These are phyloP conservation scores for Nemotelus nigrinus DNA, from an alignment of 2,888 invertebrate genomes.

Conservation along the genomic window DNA sequence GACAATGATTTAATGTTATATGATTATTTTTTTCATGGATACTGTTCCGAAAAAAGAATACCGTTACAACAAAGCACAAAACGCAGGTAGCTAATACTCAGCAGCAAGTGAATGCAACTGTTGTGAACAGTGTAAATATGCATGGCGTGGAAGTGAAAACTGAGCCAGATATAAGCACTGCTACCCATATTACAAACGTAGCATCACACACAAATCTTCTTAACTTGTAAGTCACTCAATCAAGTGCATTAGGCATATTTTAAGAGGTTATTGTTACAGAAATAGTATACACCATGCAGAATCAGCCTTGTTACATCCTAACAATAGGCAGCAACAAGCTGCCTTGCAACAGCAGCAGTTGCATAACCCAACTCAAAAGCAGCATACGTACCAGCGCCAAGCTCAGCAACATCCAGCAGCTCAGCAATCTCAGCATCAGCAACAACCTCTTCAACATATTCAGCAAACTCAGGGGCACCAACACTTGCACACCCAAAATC, in stretches of 20 bases:
- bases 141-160: conserved; percentile 22
- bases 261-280: conserved; percentile 9
- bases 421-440: conserved; percentile 67
- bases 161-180: conserved; percentile 2
- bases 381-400: conserved; percentile 60
- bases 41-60: conserved; percentile 1
- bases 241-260: neutral
- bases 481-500: conserved; percentile 67
- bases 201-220: conserved; percentile 38
- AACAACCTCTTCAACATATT: conserved; percentile 61
- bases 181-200: conserved; percentile 15
- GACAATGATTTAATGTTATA: neutral
- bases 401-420: conserved; percentile 68
- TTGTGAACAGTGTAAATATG: conserved; percentile 35
- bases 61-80: conserved; percentile 35
- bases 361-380: conserved; percentile 46
- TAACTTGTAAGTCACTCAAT: conserved; percentile 41
- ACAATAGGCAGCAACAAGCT: conserved; percentile 23
- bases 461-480: conserved; percentile 62
- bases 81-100: conserved; percentile 42
- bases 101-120: conserved; percentile 25
- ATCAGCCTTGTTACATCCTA: neutral
- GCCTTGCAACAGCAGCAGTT: conserved; percentile 44
- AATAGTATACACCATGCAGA: conserved; percentile 21
- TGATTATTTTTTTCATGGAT: too few relatives aligned